Evolutionary conservation across 2,797 vertebrate genomes (phyloP).

Genomic region (Poecile montanus): DNA sequence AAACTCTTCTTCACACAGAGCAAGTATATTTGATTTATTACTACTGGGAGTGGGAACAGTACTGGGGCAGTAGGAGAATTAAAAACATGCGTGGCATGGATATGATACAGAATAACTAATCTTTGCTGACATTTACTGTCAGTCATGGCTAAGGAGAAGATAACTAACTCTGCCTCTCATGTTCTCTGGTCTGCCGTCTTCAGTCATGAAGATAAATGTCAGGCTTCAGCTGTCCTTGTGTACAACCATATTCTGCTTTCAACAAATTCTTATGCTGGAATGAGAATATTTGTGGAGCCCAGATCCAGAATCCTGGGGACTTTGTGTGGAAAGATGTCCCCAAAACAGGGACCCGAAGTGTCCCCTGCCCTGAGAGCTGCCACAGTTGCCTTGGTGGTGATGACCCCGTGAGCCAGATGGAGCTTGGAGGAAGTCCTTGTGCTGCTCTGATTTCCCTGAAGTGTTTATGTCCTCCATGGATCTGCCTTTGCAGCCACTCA

Average conservation of each 20-base stretch:
- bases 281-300: neutral
- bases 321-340: neutral
- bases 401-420: neutral
- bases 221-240: conserved; percentile 46
- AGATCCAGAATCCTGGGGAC: neutral
- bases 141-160: conserved; percentile 69
- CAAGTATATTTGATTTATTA: conserved; percentile 71
- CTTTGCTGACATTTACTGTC: conserved; percentile 76
- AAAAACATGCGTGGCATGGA: conserved; percentile 65
- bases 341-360: neutral
- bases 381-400: neutral
- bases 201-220: conserved; percentile 76
- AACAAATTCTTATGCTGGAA: neutral
- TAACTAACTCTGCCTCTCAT: conserved; percentile 69
- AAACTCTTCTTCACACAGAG: conserved; percentile 28
- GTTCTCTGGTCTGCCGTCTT: conserved; percentile 62
- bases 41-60: conserved; percentile 46
- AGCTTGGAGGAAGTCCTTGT: neutral
- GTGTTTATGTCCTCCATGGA: neutral
- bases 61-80: conserved; percentile 60
- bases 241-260: neutral
- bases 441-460: neutral
- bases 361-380: rapidly evolving
- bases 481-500: neutral
- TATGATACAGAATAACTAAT: conserved; percentile 74